These are phyloP conservation scores for Hepsetus odoe DNA, from an alignment of 2,113 vertebrate genomes.

Conservation along the genomic window DNA sequence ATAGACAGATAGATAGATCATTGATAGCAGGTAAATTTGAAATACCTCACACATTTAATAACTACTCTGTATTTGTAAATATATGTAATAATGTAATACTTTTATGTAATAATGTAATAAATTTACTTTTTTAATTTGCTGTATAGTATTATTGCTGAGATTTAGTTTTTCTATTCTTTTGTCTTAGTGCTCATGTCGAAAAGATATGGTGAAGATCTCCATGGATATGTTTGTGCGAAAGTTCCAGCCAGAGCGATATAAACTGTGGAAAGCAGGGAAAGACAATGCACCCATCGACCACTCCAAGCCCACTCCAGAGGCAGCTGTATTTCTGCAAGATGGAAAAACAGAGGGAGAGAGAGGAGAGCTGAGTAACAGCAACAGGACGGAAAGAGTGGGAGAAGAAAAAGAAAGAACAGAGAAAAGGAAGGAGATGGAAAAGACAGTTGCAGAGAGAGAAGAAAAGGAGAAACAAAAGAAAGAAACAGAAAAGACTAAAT, in stretches of 20 bases:
- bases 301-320: slow-evolving; percentile 86
- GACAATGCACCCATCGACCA: slow-evolving; percentile 89
- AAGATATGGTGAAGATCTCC: slow-evolving; percentile 98
- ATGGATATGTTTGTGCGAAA: slow-evolving; percentile 97
- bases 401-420: slow-evolving; percentile 33
- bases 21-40: no score
- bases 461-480: slow-evolving; percentile 49
- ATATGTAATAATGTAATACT: no score
- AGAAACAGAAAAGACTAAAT: slow-evolving; percentile 37
- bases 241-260: slow-evolving; percentile 95
- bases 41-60: no score
- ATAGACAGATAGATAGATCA: no score
- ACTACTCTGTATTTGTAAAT: no score
- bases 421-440: slow-evolving; percentile 44
- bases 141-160: background rate
- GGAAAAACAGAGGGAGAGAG: slow-evolving; percentile 50
- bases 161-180: background rate
- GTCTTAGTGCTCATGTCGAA: slow-evolving; percentile 93
- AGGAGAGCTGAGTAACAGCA: slow-evolving; percentile 45
- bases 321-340: slow-evolving; percentile 77
- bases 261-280: slow-evolving; percentile 93
- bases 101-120: no score
- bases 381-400: slow-evolving; percentile 50
- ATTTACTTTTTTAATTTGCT: background rate
- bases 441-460: slow-evolving; percentile 24